Base-by-base conservation (phyloP, 2,888 invertebrate genomes). In the Pandemis heparana region DNA sequence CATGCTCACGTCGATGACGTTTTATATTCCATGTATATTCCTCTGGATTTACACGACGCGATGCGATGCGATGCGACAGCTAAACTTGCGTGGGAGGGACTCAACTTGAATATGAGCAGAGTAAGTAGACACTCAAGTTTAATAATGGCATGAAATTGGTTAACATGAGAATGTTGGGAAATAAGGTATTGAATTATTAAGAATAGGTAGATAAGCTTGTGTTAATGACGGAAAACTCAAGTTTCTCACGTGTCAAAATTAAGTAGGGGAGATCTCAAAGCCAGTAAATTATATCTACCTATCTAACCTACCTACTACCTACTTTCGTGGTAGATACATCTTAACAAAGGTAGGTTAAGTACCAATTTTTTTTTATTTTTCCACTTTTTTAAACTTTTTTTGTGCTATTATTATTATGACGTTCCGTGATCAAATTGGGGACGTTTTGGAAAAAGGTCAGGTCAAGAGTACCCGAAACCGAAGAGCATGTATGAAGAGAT, bases 81-180 rank as follows among this genome's bases (percentile, higher is more conserved):
- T 73, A 38, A 32, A 53, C 56, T n/a, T 48, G 46, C 59, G 72
- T 68, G 23, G 73, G 73, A 9, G 68, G 63, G 8, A 59, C 46
- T 41, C 7, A 39, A 43, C 43, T 65, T 59, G 62, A 63, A 64
- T 59, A 56, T 16, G 64, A 59, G 64, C 62, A 51, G 23, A 53
- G 63, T 60, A 73, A 68, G 62, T 68, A 23, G 59, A 56, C 43
- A 53, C 48, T 73, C 56, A 48, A 46, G 60, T 64, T 70, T 64
- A 63, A 71, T 62, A 73, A 69, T 73, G 63, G 63, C 56, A 38
- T 51, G 65, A 51, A 61, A 61, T 41, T 41, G 51, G 51, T 64
- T 51, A 73, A 68, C 64, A 39, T 68, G 39, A 60, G 60, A n/a
- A 60, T 5, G 38, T 32, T 38, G 38, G 60, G 39, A 38, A 39